Percentiles rank a stretch among this genome's conserved stretches.
phyloP scores from a whole-genome alignment of 2,888 invertebrate species.

The Alcis repandata region DNA sequence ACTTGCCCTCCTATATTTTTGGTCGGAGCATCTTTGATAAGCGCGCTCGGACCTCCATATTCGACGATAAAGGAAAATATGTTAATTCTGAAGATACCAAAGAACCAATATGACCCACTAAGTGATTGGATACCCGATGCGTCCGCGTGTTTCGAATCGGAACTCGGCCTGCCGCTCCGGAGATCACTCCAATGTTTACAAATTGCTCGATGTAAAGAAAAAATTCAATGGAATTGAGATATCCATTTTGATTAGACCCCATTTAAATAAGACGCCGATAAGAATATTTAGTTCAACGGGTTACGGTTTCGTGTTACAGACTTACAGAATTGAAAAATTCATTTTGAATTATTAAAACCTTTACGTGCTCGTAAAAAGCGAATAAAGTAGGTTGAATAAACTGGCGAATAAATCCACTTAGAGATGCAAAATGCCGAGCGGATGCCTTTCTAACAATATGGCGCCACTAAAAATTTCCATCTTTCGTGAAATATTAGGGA shows the following conservation, averaged over 20 bases:
- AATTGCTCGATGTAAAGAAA: constrained; percentile 70
- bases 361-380: constrained; percentile 57
- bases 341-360: constrained; percentile 55
- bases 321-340: constrained; percentile 53
- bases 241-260: constrained; percentile 63
- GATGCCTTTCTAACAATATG: constrained; percentile 83
- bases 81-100: constrained; percentile 79
- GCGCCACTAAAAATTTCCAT: constrained; percentile 83
- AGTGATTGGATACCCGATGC: constrained; percentile 83
- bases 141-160: constrained; percentile 80
- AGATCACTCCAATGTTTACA: constrained; percentile 80
- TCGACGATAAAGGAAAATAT: constrained; percentile 84
- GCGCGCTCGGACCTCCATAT: constrained; percentile 75
- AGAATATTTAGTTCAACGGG: constrained; percentile 43
- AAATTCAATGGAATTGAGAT: constrained; percentile 70
- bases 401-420: constrained; percentile 75
- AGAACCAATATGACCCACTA: constrained; percentile 83
- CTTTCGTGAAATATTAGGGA: constrained; percentile 84
- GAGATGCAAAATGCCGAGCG: constrained; percentile 79
- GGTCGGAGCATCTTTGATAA: constrained; percentile 80
- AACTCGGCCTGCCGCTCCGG: constrained; percentile 61
- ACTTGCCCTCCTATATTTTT: constrained; percentile 77
- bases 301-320: constrained; percentile 43
- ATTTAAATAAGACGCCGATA: constrained; percentile 62
- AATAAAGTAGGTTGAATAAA: constrained; percentile 73